These are phyloP conservation scores for Euwallacea fornicatus DNA, from an alignment of 1,140 invertebrate genomes.

Conservation along the genomic window DNA sequence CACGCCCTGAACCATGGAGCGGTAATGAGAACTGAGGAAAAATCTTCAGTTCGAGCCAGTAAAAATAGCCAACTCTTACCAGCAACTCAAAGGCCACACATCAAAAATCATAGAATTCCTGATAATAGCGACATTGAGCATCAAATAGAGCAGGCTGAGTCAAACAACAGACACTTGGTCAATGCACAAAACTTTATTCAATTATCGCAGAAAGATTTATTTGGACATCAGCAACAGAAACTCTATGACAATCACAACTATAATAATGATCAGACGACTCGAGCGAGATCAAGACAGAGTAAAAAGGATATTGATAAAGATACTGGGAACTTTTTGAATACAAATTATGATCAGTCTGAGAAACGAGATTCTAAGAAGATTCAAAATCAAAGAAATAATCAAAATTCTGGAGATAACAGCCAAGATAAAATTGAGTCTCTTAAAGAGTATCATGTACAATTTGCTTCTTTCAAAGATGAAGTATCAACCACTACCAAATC, in stretches of 20 bases:
- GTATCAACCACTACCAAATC: neutral
- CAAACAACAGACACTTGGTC: slow-evolving; percentile 31
- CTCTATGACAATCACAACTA: slow-evolving; percentile 19
- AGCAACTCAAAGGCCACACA: neutral
- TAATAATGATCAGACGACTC: neutral
- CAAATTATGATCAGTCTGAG: slow-evolving; percentile 8
- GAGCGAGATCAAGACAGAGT: slow-evolving; percentile 8
- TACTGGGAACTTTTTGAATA: slow-evolving; percentile 19
- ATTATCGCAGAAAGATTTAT: neutral
- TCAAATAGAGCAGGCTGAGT: slow-evolving; percentile 31
- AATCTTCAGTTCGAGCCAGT: slow-evolving; percentile 23
- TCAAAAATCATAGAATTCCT: slow-evolving; percentile 20
- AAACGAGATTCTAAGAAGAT: slow-evolving; percentile 26
- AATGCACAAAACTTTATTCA: slow-evolving; percentile 27
- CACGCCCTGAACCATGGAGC: slow-evolving; percentile 39
- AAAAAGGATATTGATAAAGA: slow-evolving; percentile 36
- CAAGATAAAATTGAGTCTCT: slow-evolving; percentile 10
- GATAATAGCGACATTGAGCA: slow-evolving; percentile 34
- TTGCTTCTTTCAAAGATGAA: slow-evolving; percentile 10
- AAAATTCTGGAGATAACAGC: neutral
- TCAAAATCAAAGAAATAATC: slow-evolving; percentile 8
- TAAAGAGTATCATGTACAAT: slow-evolving; percentile 31
- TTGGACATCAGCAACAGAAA: neutral
- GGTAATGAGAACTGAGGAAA: slow-evolving; percentile 43
- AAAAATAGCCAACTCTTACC: slow-evolving; percentile 31